Conservation (phyloP, 2,113 vertebrate species). For the Cyprinodon tularosa region DNA sequence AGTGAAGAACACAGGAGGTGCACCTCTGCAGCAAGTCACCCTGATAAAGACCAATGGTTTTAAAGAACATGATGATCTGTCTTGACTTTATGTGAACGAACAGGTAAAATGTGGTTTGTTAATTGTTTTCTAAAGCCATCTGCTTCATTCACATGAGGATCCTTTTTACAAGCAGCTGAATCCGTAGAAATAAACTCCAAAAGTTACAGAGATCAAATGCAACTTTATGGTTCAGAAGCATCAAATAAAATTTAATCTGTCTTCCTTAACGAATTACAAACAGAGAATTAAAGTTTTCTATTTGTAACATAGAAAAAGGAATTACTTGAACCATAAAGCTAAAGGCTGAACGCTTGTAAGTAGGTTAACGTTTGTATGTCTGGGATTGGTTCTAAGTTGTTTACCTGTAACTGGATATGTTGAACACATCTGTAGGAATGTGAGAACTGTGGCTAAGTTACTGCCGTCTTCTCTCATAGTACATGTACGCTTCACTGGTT, state of each 20-base stretch:
- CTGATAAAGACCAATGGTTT: neutral
- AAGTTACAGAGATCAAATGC: no score
- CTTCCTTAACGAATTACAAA: no score
- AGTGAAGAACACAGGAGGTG: neutral
- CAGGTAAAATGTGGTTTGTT: no score
- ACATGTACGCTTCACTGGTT: slow-evolving; percentile 50
- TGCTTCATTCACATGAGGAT: no score
- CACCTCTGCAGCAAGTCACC: neutral
- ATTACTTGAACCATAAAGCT: no score
- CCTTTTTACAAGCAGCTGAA: neutral
- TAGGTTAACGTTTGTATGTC: slow-evolving; percentile 37
- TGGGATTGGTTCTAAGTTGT: slow-evolving; percentile 51
- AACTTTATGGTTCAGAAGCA: no score
- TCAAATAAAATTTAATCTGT: no score
- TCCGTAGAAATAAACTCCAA: no score
- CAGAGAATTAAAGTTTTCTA: no score
- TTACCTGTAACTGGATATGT: slow-evolving; percentile 66
- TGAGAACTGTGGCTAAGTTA: slow-evolving; percentile 63
- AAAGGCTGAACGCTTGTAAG: neutral
- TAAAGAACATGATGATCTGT: neutral
- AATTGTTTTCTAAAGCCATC: no score
- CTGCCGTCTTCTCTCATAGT: slow-evolving; percentile 37
- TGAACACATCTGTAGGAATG: slow-evolving; percentile 61
- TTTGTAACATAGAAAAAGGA: no score
- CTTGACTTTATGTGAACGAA: no score